Conservation (phyloP, 2,797 vertebrate species). For the Chromis chromis region DNA sequence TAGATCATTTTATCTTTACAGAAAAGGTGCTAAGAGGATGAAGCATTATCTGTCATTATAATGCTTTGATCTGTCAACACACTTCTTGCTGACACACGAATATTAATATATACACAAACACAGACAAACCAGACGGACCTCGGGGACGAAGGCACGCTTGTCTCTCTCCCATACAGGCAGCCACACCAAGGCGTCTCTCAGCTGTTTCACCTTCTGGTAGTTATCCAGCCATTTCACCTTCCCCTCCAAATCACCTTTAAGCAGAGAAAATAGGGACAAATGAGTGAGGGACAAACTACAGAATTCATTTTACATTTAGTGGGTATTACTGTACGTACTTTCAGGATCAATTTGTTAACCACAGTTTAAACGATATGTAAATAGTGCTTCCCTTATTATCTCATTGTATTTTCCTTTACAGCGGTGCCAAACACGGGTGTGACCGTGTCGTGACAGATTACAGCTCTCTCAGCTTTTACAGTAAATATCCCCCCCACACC, state of each 20-base stretch:
- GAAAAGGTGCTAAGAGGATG: background rate
- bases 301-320: no score
- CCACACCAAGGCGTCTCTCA: conserved; percentile 92
- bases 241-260: conserved; percentile 92
- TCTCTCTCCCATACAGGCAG: conserved; percentile 92
- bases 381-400: conserved; percentile 5
- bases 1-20: conserved; percentile 8
- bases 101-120: conserved; percentile 1
- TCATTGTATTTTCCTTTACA: background rate
- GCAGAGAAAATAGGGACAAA: conserved; percentile 24
- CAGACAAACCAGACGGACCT: conserved; percentile 80
- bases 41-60: background rate
- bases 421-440: conserved; percentile 41
- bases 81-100: conserved; percentile 4
- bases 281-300: no score
- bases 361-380: background rate
- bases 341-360: background rate
- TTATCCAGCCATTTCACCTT: conserved; percentile 96
- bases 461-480: conserved; percentile 24
- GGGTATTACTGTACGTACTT: no score
- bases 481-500: conserved; percentile 49
- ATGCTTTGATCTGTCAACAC: conserved; percentile 7
- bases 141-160: conserved; percentile 90
- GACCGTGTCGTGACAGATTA: conserved; percentile 37
- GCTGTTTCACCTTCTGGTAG: conserved; percentile 91